These are phyloP conservation scores for Crotophaga sulcirostris DNA, from an alignment of 2,113 vertebrate genomes.

Conservation along the genomic window DNA sequence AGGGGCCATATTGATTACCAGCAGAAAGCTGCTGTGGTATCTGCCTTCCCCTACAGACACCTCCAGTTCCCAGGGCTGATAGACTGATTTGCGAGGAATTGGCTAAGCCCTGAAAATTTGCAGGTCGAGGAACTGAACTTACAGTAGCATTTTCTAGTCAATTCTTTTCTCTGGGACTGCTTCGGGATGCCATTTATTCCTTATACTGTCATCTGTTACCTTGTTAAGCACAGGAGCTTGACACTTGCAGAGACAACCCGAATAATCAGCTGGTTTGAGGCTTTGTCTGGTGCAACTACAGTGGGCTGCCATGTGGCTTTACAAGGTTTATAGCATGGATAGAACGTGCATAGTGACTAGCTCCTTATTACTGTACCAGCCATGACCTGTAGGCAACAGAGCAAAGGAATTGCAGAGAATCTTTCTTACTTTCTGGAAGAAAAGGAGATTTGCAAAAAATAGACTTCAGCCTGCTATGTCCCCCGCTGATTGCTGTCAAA, in stretches of 20 bases:
- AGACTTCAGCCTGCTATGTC: not conserved
- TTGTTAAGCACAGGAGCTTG: not conserved
- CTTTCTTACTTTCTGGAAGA: not conserved
- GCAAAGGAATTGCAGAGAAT: not conserved
- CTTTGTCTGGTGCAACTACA: not conserved
- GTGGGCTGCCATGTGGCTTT: not conserved
- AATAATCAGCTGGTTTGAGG: fast-evolving
- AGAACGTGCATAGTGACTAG: not conserved
- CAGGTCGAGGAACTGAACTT: not conserved
- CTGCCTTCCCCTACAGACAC: not conserved
- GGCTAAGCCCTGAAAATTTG: not conserved
- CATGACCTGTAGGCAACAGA: not conserved
- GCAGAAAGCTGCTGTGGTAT: not conserved
- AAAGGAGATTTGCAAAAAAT: not conserved
- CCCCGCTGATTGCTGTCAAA: not conserved
- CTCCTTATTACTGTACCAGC: not conserved
- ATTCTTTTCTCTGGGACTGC: not conserved
- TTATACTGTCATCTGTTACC: not conserved
- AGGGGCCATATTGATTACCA: not conserved
- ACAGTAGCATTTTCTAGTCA: fast-evolving
- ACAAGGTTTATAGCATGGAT: fast-evolving
- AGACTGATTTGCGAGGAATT: not conserved
- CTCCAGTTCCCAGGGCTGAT: not conserved
- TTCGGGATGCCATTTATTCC: not conserved
- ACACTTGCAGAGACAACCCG: not conserved